Base-by-base conservation (phyloP, 2,797 vertebrate species). In the Pitangus sulphuratus region DNA sequence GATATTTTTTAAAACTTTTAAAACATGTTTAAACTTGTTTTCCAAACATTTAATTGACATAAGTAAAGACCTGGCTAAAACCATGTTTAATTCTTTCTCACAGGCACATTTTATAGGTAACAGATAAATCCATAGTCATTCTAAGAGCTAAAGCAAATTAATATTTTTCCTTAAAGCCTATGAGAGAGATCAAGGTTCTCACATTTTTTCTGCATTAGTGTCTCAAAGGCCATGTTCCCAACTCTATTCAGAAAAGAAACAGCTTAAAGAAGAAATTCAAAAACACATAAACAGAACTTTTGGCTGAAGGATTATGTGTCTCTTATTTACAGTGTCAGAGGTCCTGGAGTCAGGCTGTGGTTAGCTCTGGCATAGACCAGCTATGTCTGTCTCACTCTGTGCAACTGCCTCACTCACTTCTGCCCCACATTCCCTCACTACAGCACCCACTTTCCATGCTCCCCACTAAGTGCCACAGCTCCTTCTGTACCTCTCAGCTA, bases 381-480 rank as follows among this genome's bases (percentile, higher is more conserved):
- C 48, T 88, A 2, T 18, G 48, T 68, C 19, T 51, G 33, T 53
- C 53, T 90, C 42, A 16, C 19, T 76, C 31, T 33, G 25, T 40
- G 69, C 3, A 4, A 11, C 13, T 28, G 31, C 28, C 47, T 47
- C 2, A 1, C 28, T 9, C 31, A 25, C 14, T 44, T 53, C 31
- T 87, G 37, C 35, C n/a, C 56, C 0, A 0, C 1, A 1, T 8
- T 81, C 42, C 31, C 22, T 1, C 1, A 24, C 2, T 4, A 1
- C 35, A 64, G 33, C 31, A 40, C 22, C 21, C 28, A 50, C 15
- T 24, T 48, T 60, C 56, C 56, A 11, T 2, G 2, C 35, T 61
- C 42, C 11, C 33, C 1, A 1, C 22, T 1, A 4, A 1, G 2
- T 2, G 4, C 25, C 65, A 24, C 2, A 0, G 11, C 6, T 53